Percentiles rank a stretch among this genome's conserved stretches.
Conservation (phyloP, 2,797 vertebrate species). For the Liparis tanakae region DNA sequence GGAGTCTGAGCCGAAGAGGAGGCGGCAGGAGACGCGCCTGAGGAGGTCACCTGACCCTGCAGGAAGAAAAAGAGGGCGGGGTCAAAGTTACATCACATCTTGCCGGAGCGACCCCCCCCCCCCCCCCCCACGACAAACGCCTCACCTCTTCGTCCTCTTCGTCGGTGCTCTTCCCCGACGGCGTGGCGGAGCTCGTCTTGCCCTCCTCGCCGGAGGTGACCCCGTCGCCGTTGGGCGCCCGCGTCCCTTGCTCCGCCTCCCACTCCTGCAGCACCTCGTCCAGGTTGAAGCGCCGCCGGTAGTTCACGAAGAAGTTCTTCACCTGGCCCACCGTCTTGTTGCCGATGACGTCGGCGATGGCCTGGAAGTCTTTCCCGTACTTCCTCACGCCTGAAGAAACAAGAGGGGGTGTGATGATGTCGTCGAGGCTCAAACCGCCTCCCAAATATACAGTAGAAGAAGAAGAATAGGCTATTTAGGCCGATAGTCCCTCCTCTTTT, state of each 20-base stretch:
- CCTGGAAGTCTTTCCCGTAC: constrained; percentile 99
- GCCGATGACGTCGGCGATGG: constrained; percentile 98
- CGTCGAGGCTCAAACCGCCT: background rate
- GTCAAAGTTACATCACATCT: too few relatives aligned
- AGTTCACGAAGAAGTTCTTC: constrained; percentile 99
- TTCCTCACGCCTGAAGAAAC: constrained; percentile 90
- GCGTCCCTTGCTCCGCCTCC: constrained; percentile 98
- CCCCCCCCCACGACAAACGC: too few relatives aligned
- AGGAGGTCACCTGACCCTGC: constrained; percentile 84
- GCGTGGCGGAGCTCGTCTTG: constrained; percentile 92
- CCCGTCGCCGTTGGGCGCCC: constrained; percentile 91
- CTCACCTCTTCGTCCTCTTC: constrained; percentile 93
- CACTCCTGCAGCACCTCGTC: constrained; percentile 99
- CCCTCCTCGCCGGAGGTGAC: constrained; percentile 93
- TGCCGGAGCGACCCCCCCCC: too few relatives aligned
- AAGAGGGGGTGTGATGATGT: background rate
- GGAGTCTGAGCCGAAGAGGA: constrained; percentile 83
- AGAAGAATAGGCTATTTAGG: background rate
- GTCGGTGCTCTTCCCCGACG: constrained; percentile 96
- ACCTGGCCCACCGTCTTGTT: constrained; percentile 99
- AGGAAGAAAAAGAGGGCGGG: constrained; percentile 20
- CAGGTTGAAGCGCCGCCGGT: constrained; percentile 98
- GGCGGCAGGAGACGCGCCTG: constrained; percentile 88
- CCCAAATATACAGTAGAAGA: background rate
- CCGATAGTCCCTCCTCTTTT: background rate